Base-by-base conservation (phyloP, 2,113 vertebrate species). In the Vulpes ferrilata region DNA sequence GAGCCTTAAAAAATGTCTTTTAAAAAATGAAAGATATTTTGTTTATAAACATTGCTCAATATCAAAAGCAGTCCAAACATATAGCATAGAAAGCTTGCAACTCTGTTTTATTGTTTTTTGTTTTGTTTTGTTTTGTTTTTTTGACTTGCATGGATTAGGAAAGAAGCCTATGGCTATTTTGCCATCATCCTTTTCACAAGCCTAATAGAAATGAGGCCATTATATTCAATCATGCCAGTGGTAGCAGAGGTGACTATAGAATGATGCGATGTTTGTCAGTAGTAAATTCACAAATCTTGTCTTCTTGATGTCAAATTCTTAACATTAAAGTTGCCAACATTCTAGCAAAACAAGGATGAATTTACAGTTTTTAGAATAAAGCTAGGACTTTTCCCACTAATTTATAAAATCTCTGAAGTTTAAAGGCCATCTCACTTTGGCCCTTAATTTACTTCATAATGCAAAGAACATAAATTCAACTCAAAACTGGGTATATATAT, bases 241-340 rank as follows among this genome's bases (percentile, higher is more conserved):
- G 11, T 6, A 15, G 65, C 3, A 59, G 23, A 11, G 38, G 19
- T 38, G 13, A 60, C 6, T 22, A 1, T 19, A 57, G 5, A 12
- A 3, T 32, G 11, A 74, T 5, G 3, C 5, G 65, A 0, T 86
- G 8, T 90, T 81, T 60, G 17, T 60, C 7, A 1, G 15, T 69
- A 25, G 22, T 60, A 20, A 89, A 78, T 9, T 20, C 25, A 79
- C 22, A 20, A 22, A 9, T 64, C 7, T 65, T 38, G 53, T 81
- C 67, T 81, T 53, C 30, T 85, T n/a, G 35, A 11, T 30, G 19
- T 82, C 9, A 93, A 91, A 2, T 38, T 88, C 11, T 94, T 88
- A 2, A 3, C 43, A 59, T 60, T n/a, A 84, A 93, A 73, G 2
- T 80, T 90, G 1, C 11, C 32, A 92, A 86, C 43, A 53, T 32